These are phyloP conservation scores for Bufo gargarizans DNA, from an alignment of 2,113 vertebrate genomes.

Conservation along the genomic window DNA sequence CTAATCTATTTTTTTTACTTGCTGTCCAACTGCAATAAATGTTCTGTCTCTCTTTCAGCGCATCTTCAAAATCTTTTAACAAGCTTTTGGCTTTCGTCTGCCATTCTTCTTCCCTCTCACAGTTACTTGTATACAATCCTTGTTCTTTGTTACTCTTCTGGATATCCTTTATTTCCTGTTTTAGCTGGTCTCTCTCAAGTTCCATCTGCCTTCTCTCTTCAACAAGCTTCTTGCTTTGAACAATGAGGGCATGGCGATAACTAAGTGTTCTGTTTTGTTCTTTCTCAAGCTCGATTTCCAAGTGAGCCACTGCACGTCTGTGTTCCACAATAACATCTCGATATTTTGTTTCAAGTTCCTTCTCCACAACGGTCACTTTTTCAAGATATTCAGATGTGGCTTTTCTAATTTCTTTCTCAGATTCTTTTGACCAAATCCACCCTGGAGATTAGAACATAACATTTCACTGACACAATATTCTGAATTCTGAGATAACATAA, in stretches of 20 bases:
- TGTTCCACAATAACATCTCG: conserved; percentile 82
- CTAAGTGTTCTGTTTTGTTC: conserved; percentile 84
- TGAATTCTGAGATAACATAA: neutral
- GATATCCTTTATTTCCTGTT: conserved; percentile 75
- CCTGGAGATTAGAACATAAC: conserved; percentile 69
- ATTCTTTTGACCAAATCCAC: conserved; percentile 96
- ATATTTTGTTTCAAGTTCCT: conserved; percentile 84
- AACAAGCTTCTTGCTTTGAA: conserved; percentile 85
- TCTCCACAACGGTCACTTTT: conserved; percentile 73
- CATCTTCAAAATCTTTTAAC: conserved; percentile 81
- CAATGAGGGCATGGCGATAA: conserved; percentile 83
- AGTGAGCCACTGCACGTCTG: conserved; percentile 75
- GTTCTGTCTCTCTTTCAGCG: conserved; percentile 84
- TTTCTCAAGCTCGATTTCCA: conserved; percentile 93
- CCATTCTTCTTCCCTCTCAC: conserved; percentile 81
- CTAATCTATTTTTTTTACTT: conserved; percentile 77
- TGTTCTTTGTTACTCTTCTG: conserved; percentile 73
- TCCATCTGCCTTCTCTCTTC: conserved; percentile 85
- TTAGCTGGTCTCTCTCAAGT: conserved; percentile 77
- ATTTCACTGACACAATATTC: neutral
- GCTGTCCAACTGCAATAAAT: conserved; percentile 87
- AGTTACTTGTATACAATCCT: conserved; percentile 72
- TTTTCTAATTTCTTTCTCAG: conserved; percentile 85
- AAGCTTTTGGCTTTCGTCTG: conserved; percentile 73
- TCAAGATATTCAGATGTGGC: conserved; percentile 76